A percentile compares a stretch with the other conserved stretches of the same genome.
These are phyloP conservation scores for Aviceda subcristata DNA, from an alignment of 2,113 vertebrate species.

Conservation along the genomic window DNA sequence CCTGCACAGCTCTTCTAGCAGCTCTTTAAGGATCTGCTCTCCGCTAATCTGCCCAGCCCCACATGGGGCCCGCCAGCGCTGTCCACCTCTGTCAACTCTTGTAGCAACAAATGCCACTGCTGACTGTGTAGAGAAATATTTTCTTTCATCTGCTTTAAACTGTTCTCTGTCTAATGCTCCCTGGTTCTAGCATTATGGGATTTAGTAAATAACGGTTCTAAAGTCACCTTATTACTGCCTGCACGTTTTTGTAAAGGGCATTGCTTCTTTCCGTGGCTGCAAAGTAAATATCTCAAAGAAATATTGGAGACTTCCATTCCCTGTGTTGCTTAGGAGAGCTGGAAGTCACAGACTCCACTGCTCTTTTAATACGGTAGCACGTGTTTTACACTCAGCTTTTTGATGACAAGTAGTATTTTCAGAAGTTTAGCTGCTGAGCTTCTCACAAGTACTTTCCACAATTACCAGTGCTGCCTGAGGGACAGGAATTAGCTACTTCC, in stretches of 20 bases:
- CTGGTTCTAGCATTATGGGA: background rate
- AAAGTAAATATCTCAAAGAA: background rate
- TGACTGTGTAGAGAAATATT: background rate
- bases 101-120: background rate
- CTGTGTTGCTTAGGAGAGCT: background rate
- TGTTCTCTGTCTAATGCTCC: background rate
- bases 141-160: background rate
- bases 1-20: background rate
- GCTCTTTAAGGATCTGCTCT: background rate
- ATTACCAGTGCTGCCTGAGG: background rate
- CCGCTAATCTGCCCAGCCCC: background rate
- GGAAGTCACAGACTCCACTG: background rate
- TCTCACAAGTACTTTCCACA: background rate
- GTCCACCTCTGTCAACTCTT: background rate
- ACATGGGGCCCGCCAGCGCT: accelerated
- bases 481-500: background rate
- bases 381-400: background rate
- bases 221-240: background rate
- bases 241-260: background rate
- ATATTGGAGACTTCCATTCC: background rate
- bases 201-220: background rate
- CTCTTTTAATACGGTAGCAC: background rate
- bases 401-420: background rate
- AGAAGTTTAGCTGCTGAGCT: background rate
- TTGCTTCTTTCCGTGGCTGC: background rate